Evolutionary conservation across 2,113 vertebrate species (phyloP).

Genomic region (Passer domesticus): DNA sequence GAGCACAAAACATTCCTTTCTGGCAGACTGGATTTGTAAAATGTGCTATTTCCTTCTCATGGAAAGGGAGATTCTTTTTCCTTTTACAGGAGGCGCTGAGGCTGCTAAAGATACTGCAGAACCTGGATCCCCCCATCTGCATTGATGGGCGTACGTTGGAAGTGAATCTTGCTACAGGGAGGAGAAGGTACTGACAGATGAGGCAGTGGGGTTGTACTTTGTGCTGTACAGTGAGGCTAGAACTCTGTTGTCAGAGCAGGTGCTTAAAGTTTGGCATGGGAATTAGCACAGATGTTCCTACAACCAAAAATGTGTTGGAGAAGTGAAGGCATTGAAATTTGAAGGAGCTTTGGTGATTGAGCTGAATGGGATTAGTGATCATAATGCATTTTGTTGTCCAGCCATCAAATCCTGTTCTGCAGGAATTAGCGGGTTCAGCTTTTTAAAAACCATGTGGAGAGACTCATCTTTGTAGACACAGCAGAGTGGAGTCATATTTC

Average conservation of each 20-base stretch:
- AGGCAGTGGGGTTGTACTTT: not conserved
- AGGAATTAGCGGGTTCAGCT: not conserved
- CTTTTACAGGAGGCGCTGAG: conserved; percentile 87
- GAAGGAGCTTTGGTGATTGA: not conserved
- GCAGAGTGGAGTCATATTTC: not conserved
- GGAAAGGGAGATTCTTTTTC: not conserved
- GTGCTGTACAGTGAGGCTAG: not conserved
- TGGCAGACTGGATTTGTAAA: not conserved
- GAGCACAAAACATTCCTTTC: not conserved
- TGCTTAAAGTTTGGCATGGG: not conserved
- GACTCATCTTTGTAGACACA: not conserved
- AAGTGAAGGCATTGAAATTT: not conserved
- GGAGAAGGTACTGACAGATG: conserved; percentile 68
- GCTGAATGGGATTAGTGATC: not conserved
- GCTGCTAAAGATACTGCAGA: conserved; percentile 90
- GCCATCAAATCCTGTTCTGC: not conserved
- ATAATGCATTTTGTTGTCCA: not conserved
- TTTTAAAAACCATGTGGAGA: not conserved
- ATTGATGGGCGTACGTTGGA: conserved; percentile 91
- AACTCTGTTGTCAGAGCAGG: not conserved
- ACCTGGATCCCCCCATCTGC: conserved; percentile 87
- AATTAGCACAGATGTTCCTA: not conserved
- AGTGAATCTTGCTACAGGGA: conserved; percentile 89
- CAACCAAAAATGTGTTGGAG: not conserved
- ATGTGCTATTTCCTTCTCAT: not conserved